Evolutionary conservation across 1,140 invertebrate genomes (phyloP), one percentile per base, ranked within the genome.

Genomic region (Dinoponera quadriceps): DNA sequence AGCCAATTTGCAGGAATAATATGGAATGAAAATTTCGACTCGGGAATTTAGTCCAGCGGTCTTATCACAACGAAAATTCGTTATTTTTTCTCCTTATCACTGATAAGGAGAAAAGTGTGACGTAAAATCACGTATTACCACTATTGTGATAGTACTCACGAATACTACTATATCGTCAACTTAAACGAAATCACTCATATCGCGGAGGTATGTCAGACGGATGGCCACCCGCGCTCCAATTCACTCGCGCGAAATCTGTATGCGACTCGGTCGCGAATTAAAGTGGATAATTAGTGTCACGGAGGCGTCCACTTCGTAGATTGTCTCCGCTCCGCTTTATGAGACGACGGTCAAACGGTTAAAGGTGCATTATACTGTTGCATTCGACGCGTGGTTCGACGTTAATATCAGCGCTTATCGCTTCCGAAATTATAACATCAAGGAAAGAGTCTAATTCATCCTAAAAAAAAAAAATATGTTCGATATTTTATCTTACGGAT

Each of bases 251-350:
- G 14, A 59, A 59, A 73, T 59, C 59, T 73, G 11, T 33, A 59
- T 25, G 22, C 4, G 0, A 62, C 22, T 44, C 44, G 11, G 33
- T 44, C 55, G 55, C 22, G 33, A 62, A 74, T 60, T 74, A 48
- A 27, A 73, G 55, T 73, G 33, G 29, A 73, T 73, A 38, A 73
- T 73, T 73, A 73, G 13, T 73, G 33, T 59, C 33, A 44, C 22
- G 71, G 29, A 57, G 51, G 33, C 33, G 54, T 62, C 5, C 22
- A 74, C 22, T 74, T 74, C 9, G 33, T 14, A 14, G 16, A 11
- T 1, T n/a, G 22, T 3, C 60, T 74, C 29, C 18, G 38, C 44
- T 74, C 29, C 18, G 38, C 60, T 74, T 60, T 74, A 44, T n/a
- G 16, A 7, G 22, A 74, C 11, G 25, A 48, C 2, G 18, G 22